Percentiles rank a stretch among this genome's conserved stretches.
Conservation (phyloP, 2,888 invertebrate species). For the Trachelus iudaicus region DNA sequence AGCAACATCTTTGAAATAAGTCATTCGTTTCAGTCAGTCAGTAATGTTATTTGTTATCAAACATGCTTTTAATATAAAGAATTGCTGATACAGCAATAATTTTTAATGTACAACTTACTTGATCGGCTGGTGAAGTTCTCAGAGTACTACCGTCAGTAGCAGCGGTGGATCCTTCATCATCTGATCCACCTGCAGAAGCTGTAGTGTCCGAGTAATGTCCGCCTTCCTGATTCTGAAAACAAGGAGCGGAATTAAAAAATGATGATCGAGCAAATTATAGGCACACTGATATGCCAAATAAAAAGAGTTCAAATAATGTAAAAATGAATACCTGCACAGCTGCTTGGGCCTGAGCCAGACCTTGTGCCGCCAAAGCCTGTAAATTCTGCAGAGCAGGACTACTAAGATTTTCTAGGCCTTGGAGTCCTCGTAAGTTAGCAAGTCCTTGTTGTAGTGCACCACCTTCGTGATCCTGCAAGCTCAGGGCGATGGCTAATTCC, state of each 20-base stretch:
- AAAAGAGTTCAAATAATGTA: neutral
- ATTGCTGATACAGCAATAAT: no score
- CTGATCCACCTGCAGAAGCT: slow-evolving; percentile 89
- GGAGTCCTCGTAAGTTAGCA: slow-evolving; percentile 59
- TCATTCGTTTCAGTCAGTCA: neutral
- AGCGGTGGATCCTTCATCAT: slow-evolving; percentile 95
- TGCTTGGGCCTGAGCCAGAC: slow-evolving; percentile 50
- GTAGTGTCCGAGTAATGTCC: slow-evolving; percentile 84
- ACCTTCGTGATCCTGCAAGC: slow-evolving; percentile 85
- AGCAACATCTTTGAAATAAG: neutral
- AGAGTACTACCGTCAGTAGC: slow-evolving; percentile 95
- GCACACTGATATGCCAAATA: neutral
- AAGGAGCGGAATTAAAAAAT: slow-evolving; percentile 4
- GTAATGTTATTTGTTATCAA: neutral
- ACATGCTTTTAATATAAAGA: neutral
- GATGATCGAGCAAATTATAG: neutral
- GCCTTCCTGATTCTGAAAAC: slow-evolving; percentile 62
- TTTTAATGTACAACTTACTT: slow-evolving; percentile 60
- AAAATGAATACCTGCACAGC: slow-evolving; percentile 34
- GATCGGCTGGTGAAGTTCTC: slow-evolving; percentile 85
- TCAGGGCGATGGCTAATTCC: slow-evolving; percentile 94
- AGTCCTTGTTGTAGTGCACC: slow-evolving; percentile 67
- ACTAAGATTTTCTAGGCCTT: slow-evolving; percentile 66
- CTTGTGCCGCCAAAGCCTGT: slow-evolving; percentile 59
- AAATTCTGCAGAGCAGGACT: slow-evolving; percentile 60